A percentile compares a stretch with the other conserved stretches of the same genome.
Conservation (phyloP, 2,113 vertebrate species). For the Podocnemis expansa region DNA sequence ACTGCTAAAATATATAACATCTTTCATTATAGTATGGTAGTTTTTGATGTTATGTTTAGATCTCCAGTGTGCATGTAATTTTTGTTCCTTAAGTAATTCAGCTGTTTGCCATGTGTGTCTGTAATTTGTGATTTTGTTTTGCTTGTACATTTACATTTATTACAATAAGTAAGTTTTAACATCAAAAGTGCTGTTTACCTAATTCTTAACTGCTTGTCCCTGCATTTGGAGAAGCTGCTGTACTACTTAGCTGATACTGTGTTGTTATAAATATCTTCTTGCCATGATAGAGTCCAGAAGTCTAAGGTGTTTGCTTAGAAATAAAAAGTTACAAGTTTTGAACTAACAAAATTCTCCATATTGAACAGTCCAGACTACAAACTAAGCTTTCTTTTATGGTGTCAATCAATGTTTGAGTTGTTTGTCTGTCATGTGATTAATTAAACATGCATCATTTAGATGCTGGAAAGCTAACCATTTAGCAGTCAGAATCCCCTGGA, state of each 20-base stretch:
- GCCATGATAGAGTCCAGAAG: not conserved
- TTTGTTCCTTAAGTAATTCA: not conserved
- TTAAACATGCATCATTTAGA: constrained; percentile 81
- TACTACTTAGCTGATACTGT: not conserved
- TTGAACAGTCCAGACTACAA: constrained; percentile 26
- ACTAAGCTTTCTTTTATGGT: constrained; percentile 64
- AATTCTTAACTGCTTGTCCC: not conserved
- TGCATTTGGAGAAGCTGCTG: not conserved
- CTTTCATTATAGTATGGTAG: not conserved
- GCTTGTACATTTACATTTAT: not conserved
- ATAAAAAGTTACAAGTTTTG: not conserved
- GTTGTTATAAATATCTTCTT: not conserved
- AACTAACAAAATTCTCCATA: not conserved
- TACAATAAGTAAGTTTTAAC: not conserved
- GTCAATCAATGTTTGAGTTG: constrained; percentile 77
- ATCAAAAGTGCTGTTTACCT: not conserved
- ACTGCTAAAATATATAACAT: not conserved
- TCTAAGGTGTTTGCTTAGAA: constrained; percentile 7
- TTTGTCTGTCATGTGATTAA: constrained; percentile 76
- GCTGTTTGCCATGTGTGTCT: not conserved
- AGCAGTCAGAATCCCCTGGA: constrained; percentile 76
- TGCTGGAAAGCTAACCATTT: constrained; percentile 65
- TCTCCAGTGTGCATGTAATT: not conserved
- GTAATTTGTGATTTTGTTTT: not conserved
- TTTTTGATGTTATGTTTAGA: constrained; percentile 8